phyloP scores from a whole-genome alignment of 1,140 invertebrate species.

The Frieseomelitta varia region DNA sequence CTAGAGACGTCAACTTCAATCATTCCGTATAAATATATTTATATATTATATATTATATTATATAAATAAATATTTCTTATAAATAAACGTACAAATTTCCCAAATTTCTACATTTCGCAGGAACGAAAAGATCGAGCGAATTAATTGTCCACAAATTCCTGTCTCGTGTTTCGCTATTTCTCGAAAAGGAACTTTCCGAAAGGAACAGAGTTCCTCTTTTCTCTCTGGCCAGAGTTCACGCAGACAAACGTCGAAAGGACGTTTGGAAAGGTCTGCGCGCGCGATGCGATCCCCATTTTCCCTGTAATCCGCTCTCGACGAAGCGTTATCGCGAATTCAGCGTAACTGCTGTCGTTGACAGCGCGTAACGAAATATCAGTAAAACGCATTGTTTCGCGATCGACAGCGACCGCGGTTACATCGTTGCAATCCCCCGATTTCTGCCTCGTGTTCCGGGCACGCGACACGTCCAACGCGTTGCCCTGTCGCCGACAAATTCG shows the following conservation, averaged over 20 bases:
- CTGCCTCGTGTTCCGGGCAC: not conserved
- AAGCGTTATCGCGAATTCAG: constrained; percentile 29
- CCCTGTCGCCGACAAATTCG: not conserved
- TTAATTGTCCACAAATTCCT: too few relatives aligned
- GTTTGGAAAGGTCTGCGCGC: not conserved
- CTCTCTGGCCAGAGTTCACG: not conserved
- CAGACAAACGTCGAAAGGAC: not conserved
- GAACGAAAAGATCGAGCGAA: too few relatives aligned
- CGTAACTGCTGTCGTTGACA: constrained; percentile 33
- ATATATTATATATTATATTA: too few relatives aligned
- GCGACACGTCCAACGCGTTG: not conserved
- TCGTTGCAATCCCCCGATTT: constrained; percentile 11
- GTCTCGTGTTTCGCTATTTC: too few relatives aligned
- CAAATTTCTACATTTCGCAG: too few relatives aligned
- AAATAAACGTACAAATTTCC: too few relatives aligned
- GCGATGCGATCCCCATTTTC: constrained; percentile 24
- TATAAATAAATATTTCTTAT: too few relatives aligned
- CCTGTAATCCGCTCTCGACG: constrained; percentile 28
- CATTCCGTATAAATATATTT: too few relatives aligned
- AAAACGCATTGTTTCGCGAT: constrained; percentile 44
- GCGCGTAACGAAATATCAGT: constrained; percentile 37
- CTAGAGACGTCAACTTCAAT: too few relatives aligned
- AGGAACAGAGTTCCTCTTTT: too few relatives aligned
- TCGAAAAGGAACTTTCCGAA: too few relatives aligned
- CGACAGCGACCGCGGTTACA: constrained; percentile 38